Conservation (phyloP, 2,113 vertebrate genomes). For the Nicator chloris region DNA sequence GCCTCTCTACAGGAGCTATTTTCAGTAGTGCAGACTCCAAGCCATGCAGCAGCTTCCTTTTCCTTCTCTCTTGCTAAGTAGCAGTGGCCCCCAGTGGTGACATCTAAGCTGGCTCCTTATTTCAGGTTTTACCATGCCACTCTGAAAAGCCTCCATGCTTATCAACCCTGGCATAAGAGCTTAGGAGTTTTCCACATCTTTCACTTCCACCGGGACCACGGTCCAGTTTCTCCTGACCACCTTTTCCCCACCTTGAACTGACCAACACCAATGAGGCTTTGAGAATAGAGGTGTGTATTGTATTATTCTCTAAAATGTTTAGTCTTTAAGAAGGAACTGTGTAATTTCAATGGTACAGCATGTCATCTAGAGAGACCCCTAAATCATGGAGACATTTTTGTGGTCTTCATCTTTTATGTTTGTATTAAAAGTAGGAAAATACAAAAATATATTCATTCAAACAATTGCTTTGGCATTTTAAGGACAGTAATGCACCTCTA, state of each 20-base stretch:
- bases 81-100: slow-evolving; percentile 60
- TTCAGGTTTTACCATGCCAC: background rate
- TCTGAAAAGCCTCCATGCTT: background rate
- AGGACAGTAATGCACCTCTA: background rate
- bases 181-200: background rate
- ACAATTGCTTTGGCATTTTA: background rate
- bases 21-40: background rate
- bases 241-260: background rate
- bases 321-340: background rate
- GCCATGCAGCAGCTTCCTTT: background rate
- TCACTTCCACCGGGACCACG: background rate
- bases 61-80: slow-evolving; percentile 32
- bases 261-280: background rate
- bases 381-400: background rate
- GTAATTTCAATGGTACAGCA: background rate
- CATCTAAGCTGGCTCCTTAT: background rate
- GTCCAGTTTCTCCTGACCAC: background rate
- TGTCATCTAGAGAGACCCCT: background rate
- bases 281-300: background rate
- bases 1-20: background rate
- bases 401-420: background rate
- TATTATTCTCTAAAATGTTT: background rate
- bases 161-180: background rate
- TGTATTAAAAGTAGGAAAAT: background rate
- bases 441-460: background rate